Base-by-base conservation (phyloP, 2,888 invertebrate species). In the Drosophila pseudotalamancana region DNA sequence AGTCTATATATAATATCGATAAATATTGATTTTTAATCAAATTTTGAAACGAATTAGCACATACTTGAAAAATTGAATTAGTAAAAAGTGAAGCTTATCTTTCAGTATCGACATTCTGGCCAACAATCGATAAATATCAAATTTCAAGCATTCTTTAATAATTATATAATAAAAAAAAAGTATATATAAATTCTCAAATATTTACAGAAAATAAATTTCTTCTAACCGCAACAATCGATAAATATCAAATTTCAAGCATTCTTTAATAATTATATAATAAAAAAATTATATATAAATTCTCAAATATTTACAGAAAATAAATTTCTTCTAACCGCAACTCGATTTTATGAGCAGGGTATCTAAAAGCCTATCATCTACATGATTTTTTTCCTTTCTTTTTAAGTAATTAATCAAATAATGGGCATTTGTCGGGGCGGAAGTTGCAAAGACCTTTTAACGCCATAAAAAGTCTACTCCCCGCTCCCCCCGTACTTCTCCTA, bases 341-440 rank as follows among this genome's bases (percentile, higher is more conserved):
- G 1, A 1, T 16, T 1, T 4, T 27, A 6, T 1, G 27, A 8
- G 34, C 32, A 46, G 46, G 32, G 46, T 6, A 46, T 32, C 14
- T n/a, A 14, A 6, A 11, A 6, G 46, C 32, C 11, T 14, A 0
- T 8, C 4, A 14, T 1, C 2, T 2, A 3, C 2, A 12, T 31
- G n/a, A 1, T 6, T 23, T 37, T 39, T 62, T 65, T 72, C 8
- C n/a, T 25, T 27, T 18, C 18, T 21, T 11, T 35, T 35, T 12
- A 14, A 31, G 27, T 59, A 59, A 59, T 59, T 81, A 82, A 81
- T 79, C 76, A 82, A 79, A 76, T 81, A 67, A 82, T 72, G 21
- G 27, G 31, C 29, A 39, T 57, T 60, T 11, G 21, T 37, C 23
- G 45, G 42, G 37, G 39, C 68, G 78, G 71, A 85, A 75, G 75